Conservation (phyloP, 2,113 vertebrate genomes). For the Sapajus apella region DNA sequence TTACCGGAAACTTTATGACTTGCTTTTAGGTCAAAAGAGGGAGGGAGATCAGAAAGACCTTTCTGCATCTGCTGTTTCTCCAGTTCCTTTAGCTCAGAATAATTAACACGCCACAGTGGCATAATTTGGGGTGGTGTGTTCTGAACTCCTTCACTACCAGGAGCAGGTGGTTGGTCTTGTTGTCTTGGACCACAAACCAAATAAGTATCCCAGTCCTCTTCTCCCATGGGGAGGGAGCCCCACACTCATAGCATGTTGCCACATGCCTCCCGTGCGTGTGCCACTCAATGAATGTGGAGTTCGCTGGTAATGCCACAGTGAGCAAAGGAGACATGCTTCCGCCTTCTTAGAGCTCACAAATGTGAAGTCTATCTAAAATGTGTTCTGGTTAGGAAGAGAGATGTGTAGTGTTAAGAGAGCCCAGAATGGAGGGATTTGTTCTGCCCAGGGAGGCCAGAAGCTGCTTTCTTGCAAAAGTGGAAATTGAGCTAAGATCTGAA, state of each 20-base stretch:
- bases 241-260: background rate
- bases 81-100: background rate
- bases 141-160: background rate
- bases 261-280: background rate
- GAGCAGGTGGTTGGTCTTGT: background rate
- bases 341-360: background rate
- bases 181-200: background rate
- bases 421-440: background rate
- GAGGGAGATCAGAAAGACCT: background rate
- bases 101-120: background rate
- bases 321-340: background rate
- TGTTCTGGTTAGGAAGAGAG: background rate
- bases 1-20: background rate
- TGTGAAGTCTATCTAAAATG: background rate
- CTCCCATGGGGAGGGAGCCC: background rate
- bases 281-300: background rate
- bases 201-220: background rate
- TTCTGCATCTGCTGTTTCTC: background rate
- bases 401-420: background rate
- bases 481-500: background rate
- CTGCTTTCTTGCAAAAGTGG: background rate
- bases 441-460: background rate
- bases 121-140: background rate
- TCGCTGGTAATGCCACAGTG: accelerated
- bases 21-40: background rate